Evolutionary conservation across 2,888 invertebrate genomes (phyloP), one percentile per base, ranked within the genome.

Genomic region (Cosmia trapezina): DNA sequence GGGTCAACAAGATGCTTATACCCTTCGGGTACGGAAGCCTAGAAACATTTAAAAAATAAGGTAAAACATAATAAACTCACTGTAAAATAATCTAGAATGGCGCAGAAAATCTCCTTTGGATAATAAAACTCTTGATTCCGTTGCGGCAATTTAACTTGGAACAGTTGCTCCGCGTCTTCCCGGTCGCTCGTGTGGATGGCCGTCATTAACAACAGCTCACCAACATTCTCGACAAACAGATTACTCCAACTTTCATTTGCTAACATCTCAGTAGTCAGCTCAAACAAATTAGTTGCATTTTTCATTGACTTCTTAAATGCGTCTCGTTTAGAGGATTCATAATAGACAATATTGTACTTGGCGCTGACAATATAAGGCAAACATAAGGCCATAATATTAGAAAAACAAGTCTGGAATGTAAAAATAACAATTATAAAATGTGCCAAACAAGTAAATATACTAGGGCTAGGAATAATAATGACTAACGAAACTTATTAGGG

Each of bases 51-150:
- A 28, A 41, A 41, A 41, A 69, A 4, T 17, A 56, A 56, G 4
- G 7, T 41, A 14, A 43, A 54, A 12, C 33, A 45, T 28, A n/a
- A 3, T 14, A 41, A 22, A 87, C 95, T 92, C 86, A 96, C 94
- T 69, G 96, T 94, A 70, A 97, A 92, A 80, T 94, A 94, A 45
- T 90, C 88, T 0, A 97, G 87, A 62, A 96, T 95, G 1, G 91
- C 90, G 17, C 87, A 80, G 76, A 96, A 93, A 4, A 93, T 89
- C 2, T 85, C 82, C 43, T 91, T 92, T 0, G 94, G 93, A 84
- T 96, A 96, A 80, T 93, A 92, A 22, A 95, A 95, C 14, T 91
- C 90, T 81, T 94, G 91, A 0, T 90, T 85, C 81, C 82, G 91
- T 76, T 77, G 93, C 85, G 82, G 94, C 66, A 91, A 85, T 63